Base-by-base conservation (phyloP, 2,888 invertebrate species). In the Acleris emargana region DNA sequence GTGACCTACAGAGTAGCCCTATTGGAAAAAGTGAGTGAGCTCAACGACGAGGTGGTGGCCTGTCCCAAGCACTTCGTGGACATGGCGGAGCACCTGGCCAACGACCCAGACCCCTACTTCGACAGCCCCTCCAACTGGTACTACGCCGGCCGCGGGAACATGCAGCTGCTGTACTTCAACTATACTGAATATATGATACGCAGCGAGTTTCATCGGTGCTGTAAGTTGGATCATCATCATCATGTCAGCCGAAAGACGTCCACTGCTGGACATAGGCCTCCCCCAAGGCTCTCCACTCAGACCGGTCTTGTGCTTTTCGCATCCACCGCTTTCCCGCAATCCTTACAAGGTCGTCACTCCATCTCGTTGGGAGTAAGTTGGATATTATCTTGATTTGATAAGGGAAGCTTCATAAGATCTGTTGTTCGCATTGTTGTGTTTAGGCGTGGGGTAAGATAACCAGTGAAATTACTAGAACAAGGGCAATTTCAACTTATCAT, bases 81-180 rank as follows among this genome's bases (percentile, higher is more conserved):
- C 6, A 75, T 87, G 66, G 90, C 91, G 0, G 80, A 78, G 0
- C 79, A 84, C n/a, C 71, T 87, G 5, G 86, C 86, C 58, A 79
- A 75, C 1, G 84, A 93, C 54, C 93, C 93, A 0, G 90, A 91
- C 61, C 82, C 81, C 0, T 83, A 85, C 69, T 91, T 92, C 62
- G 76, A 84, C 25, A 76, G 80, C 45, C 71, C 76, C 6, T 88
- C 87, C 72, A 93, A 93, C 72, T 93, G 93, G 93, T 91, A 91
- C 70, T 91, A 91, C 58, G 81, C 86, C 13, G 93, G 93, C 0
- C 78, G 80, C 54, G 93, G 93, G 1, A 93, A 91, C 71, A 68
- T 93, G 70, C 84, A 87, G 11, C 63, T 81, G 0, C 69, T 83
- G 0, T 76, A 72, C 45, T 64, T 88, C n/a, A 69, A 82, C 25